Base-by-base conservation (phyloP, 2,113 vertebrate species). In the Boulengeromyrus knoepffleri region DNA sequence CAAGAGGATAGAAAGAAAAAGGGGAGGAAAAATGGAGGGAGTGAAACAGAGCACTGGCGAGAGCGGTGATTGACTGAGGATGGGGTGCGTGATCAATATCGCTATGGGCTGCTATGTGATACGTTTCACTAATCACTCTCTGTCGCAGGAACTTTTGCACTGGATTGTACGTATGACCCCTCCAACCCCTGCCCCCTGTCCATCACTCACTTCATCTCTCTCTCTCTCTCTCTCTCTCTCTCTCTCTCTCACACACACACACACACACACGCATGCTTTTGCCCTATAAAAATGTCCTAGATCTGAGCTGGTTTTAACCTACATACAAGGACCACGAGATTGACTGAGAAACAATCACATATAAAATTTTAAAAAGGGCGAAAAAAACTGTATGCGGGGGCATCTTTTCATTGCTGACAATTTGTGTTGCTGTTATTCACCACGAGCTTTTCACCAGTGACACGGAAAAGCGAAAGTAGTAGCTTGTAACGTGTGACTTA, bases 21-120 rank as follows among this genome's bases (percentile, higher is more conserved):
- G 77, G 89, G 36, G 19, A 52, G n/a, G 70, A 56, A 62, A 89
- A 47, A 89, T 52, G 91, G 90, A 85, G 49, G 50, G 89, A 90
- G 91, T 77, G 66, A 87, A 91, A 21, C 66, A 42, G 58, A 74
- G 90, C 93, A 94, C 93, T 90, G 91, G 85, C 90, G 94, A 90
- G 91, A 92, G 42, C 42, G 87, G 90, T 93, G 94, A 96, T 96
- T 92, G 94, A 95, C 94, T 95, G 66, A 91, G 90, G 89, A 90
- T 88, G 91, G 90, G 91, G 94, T 91, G 93, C 93, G 90, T 94
- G 93, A 95, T 96, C 95, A 49, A 96, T 96, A 92, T 50, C 5
- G 74, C 93, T 5, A 88, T 92, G 91, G 94, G 95, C 92, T 93
- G 92, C 90, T 93, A 92, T 95, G 95, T 94, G 93, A 94, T 94